Percentiles rank a stretch among this genome's conserved stretches.
Evolutionary conservation across 1,140 invertebrate genomes (phyloP).

Genomic region (Bilobella aurantiaca): DNA sequence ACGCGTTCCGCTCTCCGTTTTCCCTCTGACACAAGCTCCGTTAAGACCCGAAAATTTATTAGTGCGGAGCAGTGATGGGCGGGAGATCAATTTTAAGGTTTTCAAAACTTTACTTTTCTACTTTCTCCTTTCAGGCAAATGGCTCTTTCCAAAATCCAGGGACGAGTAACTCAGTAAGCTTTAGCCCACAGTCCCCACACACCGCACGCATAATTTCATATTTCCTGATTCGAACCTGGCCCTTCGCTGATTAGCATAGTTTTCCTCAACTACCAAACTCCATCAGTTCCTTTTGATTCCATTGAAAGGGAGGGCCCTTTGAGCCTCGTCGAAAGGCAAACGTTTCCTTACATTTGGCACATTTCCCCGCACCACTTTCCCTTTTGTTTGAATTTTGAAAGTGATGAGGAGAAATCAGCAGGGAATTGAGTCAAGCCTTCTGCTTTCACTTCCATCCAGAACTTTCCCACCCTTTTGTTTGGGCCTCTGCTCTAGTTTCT

Average conservation of each 20-base stretch:
- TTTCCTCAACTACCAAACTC: not conserved
- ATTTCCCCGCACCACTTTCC: not conserved
- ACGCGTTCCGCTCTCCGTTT: conserved; percentile 29
- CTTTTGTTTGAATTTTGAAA: not conserved
- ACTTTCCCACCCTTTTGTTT: not conserved
- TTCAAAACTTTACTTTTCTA: not conserved
- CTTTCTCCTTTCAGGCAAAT: not conserved
- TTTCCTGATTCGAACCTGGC: conserved; percentile 1
- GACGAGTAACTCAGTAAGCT: not conserved
- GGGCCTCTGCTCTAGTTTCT: not conserved
- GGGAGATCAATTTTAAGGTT: conserved; percentile 33
- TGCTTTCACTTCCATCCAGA: not conserved
- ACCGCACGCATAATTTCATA: not conserved
- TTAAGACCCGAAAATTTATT: conserved; percentile 30
- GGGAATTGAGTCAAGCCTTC: not conserved
- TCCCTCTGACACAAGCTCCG: conserved; percentile 30
- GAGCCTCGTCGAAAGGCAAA: not conserved
- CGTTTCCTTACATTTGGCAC: not conserved
- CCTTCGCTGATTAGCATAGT: not conserved
- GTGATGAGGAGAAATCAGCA: not conserved
- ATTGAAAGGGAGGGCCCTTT: not conserved
- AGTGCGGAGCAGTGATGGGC: conserved; percentile 29
- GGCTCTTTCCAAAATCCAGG: too few relatives aligned
- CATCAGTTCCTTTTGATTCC: not conserved
- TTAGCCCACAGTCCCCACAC: not conserved